Evolutionary conservation across 2,113 vertebrate genomes (phyloP), one percentile per base, ranked within the genome.

Genomic region (Pachypanchax playfairii): DNA sequence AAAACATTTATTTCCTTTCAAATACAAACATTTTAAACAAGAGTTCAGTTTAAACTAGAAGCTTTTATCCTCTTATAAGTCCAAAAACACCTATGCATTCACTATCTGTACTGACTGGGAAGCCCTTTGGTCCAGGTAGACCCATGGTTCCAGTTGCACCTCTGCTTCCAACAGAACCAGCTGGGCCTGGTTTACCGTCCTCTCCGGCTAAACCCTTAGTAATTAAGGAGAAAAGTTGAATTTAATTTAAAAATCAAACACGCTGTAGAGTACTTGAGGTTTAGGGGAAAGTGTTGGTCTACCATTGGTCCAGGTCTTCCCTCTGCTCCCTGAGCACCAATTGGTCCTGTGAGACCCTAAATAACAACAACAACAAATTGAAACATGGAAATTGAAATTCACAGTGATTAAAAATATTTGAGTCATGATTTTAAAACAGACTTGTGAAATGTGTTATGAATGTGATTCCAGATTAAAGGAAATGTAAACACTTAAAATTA

Each of bases 291-390:
- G 41, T 39, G 1, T 11, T 39, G 1, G 33, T 86, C 80, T 81
- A 98, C 97, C 93, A 96, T 78, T 63, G 96, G 95, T 47, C 97
- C 97, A 67, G 87, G 91, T 72, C 98, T 98, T 73, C 97, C 97
- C 81, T 99, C 97, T 48, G 94, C 90, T 65, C 97, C 97, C 70
- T 93, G 91, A 56, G 93, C 88, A 24, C 97, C 97, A 61, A 95
- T 92, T 80, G 94, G 93, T 72, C 97, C 97, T 6, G 95, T 94
- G 51, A 98, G 89, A 83, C 97, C 97, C 97, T 99, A n/a, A 54
- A 44, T 20, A 36, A 26, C n/a, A n/a, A 24, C 14, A 35, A 10
- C 8, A 26, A 17, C 25, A 25, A n/a, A n/a, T n/a, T n/a, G n/a
- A n/a, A n/a, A n/a, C n/a, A n/a, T n/a, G n/a, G n/a, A n/a, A n/a